Evolutionary conservation across 2,797 vertebrate genomes (phyloP), one percentile per base, ranked within the genome.

Genomic region (Sebastes paucispinis): DNA sequence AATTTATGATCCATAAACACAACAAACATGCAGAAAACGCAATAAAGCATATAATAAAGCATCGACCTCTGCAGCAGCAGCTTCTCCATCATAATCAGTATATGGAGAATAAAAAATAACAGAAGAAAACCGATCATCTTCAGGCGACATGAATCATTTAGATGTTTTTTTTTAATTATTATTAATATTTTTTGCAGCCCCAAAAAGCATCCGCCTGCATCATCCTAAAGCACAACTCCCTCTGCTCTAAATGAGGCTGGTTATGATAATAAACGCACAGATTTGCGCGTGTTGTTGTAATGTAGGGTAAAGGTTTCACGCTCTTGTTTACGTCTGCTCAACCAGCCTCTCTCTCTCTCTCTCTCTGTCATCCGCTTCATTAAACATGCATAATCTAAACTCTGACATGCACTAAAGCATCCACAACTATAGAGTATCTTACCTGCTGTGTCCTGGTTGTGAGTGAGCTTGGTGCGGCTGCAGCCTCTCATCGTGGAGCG

Each of bases 401-500:
- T 65, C 24, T 20, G 5, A 9, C 7, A 52, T 52, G 8, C 50
- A 52, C 7, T 3, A 2, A 20, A 54, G 43, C 36, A 6, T 2
- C 8, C 6, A 52, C 43, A 47, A 47, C 43, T 47, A 58, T 14
- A 64, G 27, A 27, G 52, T 27, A 20, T 81, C 95, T 95, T 94
- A 96, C 95, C 95, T 77, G 88, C 76, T 77, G 76, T 79, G 77
- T 83, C 90, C 77, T 80, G 91, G 82, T 75, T 90, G 31, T 92
- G 94, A n/a, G 89, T 71, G 84, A 76, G 88, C 90, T 90, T 94
- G 88, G 90, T 22, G 69, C 89, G 89, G 89, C 89, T 89, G 90
- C 95, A 95, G 89, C 94, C 95, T 91, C 96, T 95, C 96, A 96
- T 96, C 91, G 69, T 94, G 80, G 78, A 39, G 91, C 73, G 83